These are phyloP conservation scores for Holothuria glaberrima DNA, from an alignment of 35 echinoderm and acorn worm genomes.

Conservation along the genomic window DNA sequence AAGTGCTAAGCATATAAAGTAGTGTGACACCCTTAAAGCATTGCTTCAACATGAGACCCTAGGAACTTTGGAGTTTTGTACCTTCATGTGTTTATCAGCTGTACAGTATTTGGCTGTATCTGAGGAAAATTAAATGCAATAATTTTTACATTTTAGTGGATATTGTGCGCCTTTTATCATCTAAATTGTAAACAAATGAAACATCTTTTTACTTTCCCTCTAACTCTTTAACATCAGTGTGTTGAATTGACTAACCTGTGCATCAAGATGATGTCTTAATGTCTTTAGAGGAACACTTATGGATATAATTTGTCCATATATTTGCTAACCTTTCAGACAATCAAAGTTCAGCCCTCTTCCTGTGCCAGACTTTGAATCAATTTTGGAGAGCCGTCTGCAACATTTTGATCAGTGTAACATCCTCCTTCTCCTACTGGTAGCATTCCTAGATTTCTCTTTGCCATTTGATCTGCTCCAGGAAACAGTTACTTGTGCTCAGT, in stretches of 20 bases:
- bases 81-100: too few species aligned
- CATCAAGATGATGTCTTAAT: not conserved
- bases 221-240: not conserved
- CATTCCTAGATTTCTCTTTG: conserved; percentile 81
- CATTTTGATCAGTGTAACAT: conserved; percentile 82
- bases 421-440: conserved; percentile 82
- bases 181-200: not conserved
- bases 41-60: too few species aligned
- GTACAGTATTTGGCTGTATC: too few species aligned
- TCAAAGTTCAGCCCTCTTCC: conserved; percentile 41
- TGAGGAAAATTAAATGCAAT: too few species aligned
- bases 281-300: not conserved
- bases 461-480: conserved; percentile 80
- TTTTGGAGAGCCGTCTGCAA: conserved; percentile 61
- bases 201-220: too few species aligned
- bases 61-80: too few species aligned
- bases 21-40: too few species aligned
- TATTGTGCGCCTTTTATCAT: too few species aligned
- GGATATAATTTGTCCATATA: not conserved
- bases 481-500: conserved; percentile 68
- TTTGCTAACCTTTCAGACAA: conserved; percentile 35
- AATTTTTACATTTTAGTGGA: too few species aligned
- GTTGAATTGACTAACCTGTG: not conserved
- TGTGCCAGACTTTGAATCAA: conserved; percentile 62
- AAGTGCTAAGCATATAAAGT: too few species aligned